Percentiles rank a stretch among this genome's conserved stretches.
Conservation (phyloP, 2,888 invertebrate genomes). For the Entomobrya proxima region DNA sequence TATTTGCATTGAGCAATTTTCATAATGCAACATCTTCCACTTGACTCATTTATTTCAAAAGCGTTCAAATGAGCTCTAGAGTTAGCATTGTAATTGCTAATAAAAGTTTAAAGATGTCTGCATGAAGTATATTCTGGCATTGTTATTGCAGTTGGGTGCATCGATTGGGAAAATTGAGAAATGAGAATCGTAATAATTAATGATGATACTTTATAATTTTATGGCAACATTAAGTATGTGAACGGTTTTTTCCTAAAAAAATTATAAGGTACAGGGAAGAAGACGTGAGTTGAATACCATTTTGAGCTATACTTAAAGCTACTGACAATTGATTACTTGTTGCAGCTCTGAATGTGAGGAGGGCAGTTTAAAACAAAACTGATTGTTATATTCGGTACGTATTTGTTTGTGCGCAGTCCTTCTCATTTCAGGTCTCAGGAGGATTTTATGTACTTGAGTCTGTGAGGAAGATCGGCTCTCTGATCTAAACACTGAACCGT, state of each 20-base stretch:
- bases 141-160: no score
- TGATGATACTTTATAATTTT: background rate
- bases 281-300: conserved; percentile 4
- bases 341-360: no score
- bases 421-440: no score
- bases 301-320: background rate
- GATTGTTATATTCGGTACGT: background rate
- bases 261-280: background rate
- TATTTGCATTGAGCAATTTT: no score
- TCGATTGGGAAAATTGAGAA: no score
- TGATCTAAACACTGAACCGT: conserved; percentile 56
- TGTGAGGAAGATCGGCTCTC: conserved; percentile 8
- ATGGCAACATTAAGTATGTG: background rate
- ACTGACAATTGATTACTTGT: background rate
- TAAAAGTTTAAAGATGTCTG: no score
- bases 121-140: no score
- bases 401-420: no score
- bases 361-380: background rate
- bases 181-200: background rate
- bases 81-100: no score
- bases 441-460: background rate
- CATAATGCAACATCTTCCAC: no score
- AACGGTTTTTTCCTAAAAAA: background rate
- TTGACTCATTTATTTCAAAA: no score
- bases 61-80: no score